Conservation (phyloP, 1,140 invertebrate genomes). For the Stenopsyche tienmushanensis region DNA sequence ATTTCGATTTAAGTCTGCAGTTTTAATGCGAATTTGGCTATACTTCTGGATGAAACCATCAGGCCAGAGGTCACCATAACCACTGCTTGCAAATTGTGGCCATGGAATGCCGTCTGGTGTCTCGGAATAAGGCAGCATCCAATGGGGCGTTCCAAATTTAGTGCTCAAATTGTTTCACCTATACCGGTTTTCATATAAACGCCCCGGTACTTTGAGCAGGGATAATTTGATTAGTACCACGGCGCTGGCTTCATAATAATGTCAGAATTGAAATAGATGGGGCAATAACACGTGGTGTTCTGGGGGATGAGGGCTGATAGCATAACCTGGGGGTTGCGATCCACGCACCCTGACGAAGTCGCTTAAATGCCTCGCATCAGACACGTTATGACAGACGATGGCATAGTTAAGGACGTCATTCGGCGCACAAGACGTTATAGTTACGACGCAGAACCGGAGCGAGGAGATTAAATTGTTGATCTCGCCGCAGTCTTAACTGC, state of each 20-base stretch:
- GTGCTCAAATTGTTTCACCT: conserved; percentile 35
- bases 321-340: not conserved
- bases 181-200: conserved; percentile 34
- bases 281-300: conserved; percentile 35
- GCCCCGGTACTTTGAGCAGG: conserved; percentile 7
- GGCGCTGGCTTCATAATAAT: conserved; percentile 38
- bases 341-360: not conserved
- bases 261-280: conserved; percentile 41
- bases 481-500: no score
- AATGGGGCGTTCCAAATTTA: conserved; percentile 29
- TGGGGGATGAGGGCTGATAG: not conserved
- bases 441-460: no score
- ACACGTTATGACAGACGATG: no score
- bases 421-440: no score
- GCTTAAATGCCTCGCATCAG: not conserved
- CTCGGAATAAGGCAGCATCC: not conserved
- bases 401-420: no score
- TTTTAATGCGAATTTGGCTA: no score
- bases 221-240: conserved; percentile 39
- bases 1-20: no score
- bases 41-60: no score
- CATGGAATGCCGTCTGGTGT: not conserved
- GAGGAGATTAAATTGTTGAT: not conserved
- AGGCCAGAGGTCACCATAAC: not conserved
- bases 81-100: not conserved